A percentile compares a stretch with the other conserved stretches of the same genome.
Evolutionary conservation across 2,113 vertebrate genomes (phyloP).

Genomic region (Poeciliopsis occidentalis): DNA sequence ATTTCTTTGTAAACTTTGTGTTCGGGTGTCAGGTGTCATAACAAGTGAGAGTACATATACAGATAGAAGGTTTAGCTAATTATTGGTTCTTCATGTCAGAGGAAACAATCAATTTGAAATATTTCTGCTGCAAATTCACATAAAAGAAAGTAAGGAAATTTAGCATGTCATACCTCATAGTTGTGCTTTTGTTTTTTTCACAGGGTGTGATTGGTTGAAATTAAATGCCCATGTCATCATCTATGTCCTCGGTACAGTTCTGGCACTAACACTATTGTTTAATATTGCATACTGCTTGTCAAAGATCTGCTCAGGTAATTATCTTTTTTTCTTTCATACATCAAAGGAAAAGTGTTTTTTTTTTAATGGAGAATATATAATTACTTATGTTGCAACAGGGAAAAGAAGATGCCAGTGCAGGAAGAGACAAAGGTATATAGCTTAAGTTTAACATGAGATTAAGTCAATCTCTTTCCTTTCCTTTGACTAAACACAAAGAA

Average conservation of each 20-base stretch:
- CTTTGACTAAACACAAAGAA: neutral
- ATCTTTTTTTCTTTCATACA: neutral
- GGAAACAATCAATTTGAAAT: neutral
- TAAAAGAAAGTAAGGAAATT: no score
- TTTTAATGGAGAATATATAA: neutral
- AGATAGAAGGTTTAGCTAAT: neutral
- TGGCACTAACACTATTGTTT: constrained; percentile 63
- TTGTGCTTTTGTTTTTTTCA: constrained; percentile 15
- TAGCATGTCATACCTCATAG: neutral
- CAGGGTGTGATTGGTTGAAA: neutral
- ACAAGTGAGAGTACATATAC: neutral
- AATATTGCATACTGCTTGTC: constrained; percentile 66
- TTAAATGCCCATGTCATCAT: fast-evolving
- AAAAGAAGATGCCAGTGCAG: constrained; percentile 35
- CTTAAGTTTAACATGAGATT: neutral
- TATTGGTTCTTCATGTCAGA: neutral
- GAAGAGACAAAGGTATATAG: constrained; percentile 59
- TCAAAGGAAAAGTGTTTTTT: neutral
- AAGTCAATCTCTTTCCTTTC: neutral
- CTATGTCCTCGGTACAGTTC: neutral
- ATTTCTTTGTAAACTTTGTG: neutral
- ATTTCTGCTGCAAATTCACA: no score
- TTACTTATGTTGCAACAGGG: constrained; percentile 34
- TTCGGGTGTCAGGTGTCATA: neutral
- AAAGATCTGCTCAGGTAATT: constrained; percentile 66